Evolutionary conservation across 2,113 vertebrate species (phyloP), one percentile per base, ranked within the genome.

Genomic region (Hystrix cristata): DNA sequence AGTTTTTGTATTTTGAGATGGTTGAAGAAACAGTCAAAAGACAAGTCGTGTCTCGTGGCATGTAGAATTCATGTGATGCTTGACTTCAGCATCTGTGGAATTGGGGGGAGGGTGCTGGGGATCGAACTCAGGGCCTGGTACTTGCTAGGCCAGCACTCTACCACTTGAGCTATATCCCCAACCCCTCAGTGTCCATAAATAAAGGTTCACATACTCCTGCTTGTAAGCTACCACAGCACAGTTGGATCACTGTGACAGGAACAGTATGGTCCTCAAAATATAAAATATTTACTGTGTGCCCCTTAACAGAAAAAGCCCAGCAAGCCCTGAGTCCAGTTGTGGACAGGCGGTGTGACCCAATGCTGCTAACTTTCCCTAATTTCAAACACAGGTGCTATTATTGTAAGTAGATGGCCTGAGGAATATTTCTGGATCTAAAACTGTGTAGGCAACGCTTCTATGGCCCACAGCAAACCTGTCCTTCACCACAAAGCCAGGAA

Each of bases 21-120:
- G 67, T 87, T 62, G 60, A 67, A 89, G 51, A 79, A 92, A 80
- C 29, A 87, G 72, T 69, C 64, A 16, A 74, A 91, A 92, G 67
- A 76, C 46, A 89, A 90, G 19, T 23, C 13, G 3, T n/a, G 38
- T 81, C 88, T 82, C 9, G 1, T 57, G 48, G 34, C 10, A 1
- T 14, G 6, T n/a, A 82, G 82, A 86, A 64, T 82, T 57, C 65
- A 53, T 31, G 0, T 69, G 81, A 65, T 15, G 25, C 93, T 96
- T 19, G 31, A 0, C 87, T 74, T 91, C 69, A 46, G 12, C 19
- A 38, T 80, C 72, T 21, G 38, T 38, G 38, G 38, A 38, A 38
- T 38, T 38, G 38, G 38, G 38, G 38, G 38, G 38, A 38, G 55
- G 10, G 55, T 57, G 55, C 38, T 38, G 38, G 38, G 38, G 38